Evolutionary conservation across 2,113 vertebrate species (phyloP).

Genomic region (Tachysurus vachellii): DNA sequence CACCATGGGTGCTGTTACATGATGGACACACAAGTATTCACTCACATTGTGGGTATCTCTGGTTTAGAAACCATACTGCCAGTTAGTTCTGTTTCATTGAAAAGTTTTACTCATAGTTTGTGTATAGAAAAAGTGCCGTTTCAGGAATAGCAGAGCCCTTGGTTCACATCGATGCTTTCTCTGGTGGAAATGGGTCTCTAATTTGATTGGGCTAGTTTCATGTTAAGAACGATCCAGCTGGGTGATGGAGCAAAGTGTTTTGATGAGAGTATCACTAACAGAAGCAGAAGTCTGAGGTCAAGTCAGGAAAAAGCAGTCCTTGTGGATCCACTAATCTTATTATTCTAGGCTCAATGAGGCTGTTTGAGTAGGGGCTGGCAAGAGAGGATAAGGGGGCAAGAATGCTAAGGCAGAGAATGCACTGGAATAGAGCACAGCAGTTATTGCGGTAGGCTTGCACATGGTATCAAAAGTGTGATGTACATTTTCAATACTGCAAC

Average conservation of each 20-base stretch:
- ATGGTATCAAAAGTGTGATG: neutral
- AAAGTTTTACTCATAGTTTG: neutral
- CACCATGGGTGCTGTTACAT: neutral
- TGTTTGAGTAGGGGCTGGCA: slow-evolving; percentile 8
- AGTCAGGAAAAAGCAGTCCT: slow-evolving; percentile 50
- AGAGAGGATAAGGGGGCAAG: slow-evolving; percentile 3
- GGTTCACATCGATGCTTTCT: neutral
- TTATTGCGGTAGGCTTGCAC: neutral
- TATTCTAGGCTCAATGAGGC: slow-evolving; percentile 60
- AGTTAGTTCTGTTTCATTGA: neutral
- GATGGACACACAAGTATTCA: neutral
- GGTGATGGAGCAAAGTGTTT: slow-evolving; percentile 53
- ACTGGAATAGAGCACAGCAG: neutral
- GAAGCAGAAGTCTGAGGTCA: slow-evolving; percentile 55
- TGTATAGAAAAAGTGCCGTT: neutral
- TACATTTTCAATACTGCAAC: neutral
- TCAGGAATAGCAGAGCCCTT: neutral
- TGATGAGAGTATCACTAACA: slow-evolving; percentile 17
- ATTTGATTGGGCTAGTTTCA: slow-evolving; percentile 1
- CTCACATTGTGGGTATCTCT: neutral
- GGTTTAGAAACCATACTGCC: neutral
- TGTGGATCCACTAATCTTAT: slow-evolving; percentile 69
- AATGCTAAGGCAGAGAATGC: neutral
- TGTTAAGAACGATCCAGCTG: neutral
- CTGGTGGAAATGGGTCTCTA: slow-evolving; percentile 6